These are phyloP conservation scores for Drosophila subquinaria DNA, from an alignment of 2,888 invertebrate species.

Conservation along the genomic window DNA sequence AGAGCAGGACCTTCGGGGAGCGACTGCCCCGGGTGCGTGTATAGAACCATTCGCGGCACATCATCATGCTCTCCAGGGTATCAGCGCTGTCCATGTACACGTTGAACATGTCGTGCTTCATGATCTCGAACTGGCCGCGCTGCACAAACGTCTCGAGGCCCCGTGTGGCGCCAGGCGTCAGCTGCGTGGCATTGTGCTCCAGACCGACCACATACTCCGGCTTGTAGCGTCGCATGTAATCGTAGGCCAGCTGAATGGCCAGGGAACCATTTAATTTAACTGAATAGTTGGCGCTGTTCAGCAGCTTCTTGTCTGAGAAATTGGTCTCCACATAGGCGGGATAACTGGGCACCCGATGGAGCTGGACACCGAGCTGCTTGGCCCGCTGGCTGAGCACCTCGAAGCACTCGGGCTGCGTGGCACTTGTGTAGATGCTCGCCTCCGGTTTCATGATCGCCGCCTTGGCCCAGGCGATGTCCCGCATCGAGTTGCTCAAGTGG, in stretches of 20 bases:
- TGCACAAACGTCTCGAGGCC: constrained; percentile 58
- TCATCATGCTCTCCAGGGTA: constrained; percentile 71
- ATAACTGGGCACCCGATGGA: constrained; percentile 59
- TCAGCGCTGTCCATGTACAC: constrained; percentile 68
- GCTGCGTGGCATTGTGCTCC: constrained; percentile 37
- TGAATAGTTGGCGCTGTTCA: constrained; percentile 49
- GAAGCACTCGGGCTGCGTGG: constrained; percentile 62
- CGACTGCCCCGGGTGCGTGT: constrained; percentile 62
- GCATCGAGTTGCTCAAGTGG: constrained; percentile 55
- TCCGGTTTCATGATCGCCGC: constrained; percentile 70
- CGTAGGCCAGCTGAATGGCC: constrained; percentile 68
- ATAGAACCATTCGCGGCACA: constrained; percentile 72
- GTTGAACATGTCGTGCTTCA: constrained; percentile 62
- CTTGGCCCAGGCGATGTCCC: constrained; percentile 73
- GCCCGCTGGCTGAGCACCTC: constrained; percentile 66
- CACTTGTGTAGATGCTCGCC: constrained; percentile 64
- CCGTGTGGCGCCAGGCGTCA: constrained; percentile 52
- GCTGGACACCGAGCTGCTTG: constrained; percentile 53
- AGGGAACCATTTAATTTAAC: constrained; percentile 63
- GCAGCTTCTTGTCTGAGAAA: constrained; percentile 37
- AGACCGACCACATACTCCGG: constrained; percentile 56
- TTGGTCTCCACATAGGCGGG: constrained; percentile 55
- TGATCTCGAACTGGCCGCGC: constrained; percentile 60
- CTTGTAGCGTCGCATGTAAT: constrained; percentile 53
- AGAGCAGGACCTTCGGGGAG: constrained; percentile 61